Evolutionary conservation across 2,797 vertebrate species (phyloP).

Genomic region (Spondyliosoma cantharus): DNA sequence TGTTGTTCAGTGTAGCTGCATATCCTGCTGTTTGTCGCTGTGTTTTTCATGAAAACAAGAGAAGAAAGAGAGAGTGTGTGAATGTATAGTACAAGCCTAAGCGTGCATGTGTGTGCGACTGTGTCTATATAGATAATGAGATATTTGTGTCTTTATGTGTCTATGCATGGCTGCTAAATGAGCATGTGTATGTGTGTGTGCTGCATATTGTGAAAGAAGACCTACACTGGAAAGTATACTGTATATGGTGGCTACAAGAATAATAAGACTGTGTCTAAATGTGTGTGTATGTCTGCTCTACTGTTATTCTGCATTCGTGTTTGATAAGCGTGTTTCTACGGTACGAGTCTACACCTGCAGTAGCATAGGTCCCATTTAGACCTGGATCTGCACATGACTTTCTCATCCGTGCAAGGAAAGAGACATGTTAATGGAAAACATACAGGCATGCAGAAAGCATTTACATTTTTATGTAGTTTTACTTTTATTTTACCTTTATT

Average conservation of each 20-base stretch:
- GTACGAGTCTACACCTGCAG: neutral
- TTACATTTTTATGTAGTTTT: neutral
- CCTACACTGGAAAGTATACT: no score
- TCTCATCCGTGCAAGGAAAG: neutral
- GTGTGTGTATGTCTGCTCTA: neutral
- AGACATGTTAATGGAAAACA: neutral
- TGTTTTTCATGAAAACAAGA: conserved; percentile 53
- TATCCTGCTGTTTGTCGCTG: conserved; percentile 60
- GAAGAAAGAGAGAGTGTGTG: conserved; percentile 5
- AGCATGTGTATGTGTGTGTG: conserved; percentile 10
- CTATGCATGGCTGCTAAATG: conserved; percentile 32
- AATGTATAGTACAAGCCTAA: neutral
- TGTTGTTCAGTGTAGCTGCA: conserved; percentile 59
- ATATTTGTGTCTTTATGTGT: conserved; percentile 50
- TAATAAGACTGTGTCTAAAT: conserved; percentile 25
- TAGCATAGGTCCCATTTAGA: neutral
- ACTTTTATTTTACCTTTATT: no score
- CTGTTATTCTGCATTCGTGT: no score
- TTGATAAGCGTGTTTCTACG: neutral
- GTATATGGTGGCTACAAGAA: conserved; percentile 10
- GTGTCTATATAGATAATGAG: conserved; percentile 57
- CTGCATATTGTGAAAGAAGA: neutral
- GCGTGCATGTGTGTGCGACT: conserved; percentile 2
- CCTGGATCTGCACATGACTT: neutral
- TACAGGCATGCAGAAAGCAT: neutral